Evolutionary conservation across 2,888 invertebrate species (phyloP), one percentile per base, ranked within the genome.

Genomic region (Patella depressa): DNA sequence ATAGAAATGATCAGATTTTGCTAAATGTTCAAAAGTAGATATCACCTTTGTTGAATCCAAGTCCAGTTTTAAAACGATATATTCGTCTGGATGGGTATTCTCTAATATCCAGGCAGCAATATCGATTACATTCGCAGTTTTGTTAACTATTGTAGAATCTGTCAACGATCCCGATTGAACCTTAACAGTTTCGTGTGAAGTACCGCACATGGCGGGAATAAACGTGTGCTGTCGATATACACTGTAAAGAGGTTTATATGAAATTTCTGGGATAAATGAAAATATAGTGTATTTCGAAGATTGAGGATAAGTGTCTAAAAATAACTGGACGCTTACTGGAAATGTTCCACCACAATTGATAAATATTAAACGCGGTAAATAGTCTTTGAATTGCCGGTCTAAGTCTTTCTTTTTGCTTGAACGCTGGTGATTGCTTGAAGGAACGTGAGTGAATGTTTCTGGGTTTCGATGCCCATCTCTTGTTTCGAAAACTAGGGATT

Each of bases 241-340:
- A 12, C 29, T 34, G 71, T 82, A 83, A 53, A 81, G 77, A 9
- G 74, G 53, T 12, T 53, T 55, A 17, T 78, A 80, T 5, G 79
- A 75, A 3, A 15, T 59, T 54, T 83, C 82, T 0, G 74, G 73
- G 17, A 83, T 45, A 74, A 83, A 83, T 7, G 80, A 75, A 45
- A 72, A 81, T 4, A 83, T 17, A 19, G 69, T 65, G 74, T 75
- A 83, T 24, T 72, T 73, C 7, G 72, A 19, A 2, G 83, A 74
- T 53, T 80, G 70, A 12, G 83, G 81, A 74, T 83, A 83, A 0
- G 82, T 82, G 14, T 81, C 77, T 34, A 78, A 19, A 73, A 83
- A 83, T 17, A 83, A 72, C 9, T 82, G 75, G 17, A 83, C n/a
- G 55, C 76, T 78, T 15, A 57, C 24, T 1, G 80, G 82, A 19